Conservation (phyloP, 2,113 vertebrate genomes). For the Leptodactylus fuscus region DNA sequence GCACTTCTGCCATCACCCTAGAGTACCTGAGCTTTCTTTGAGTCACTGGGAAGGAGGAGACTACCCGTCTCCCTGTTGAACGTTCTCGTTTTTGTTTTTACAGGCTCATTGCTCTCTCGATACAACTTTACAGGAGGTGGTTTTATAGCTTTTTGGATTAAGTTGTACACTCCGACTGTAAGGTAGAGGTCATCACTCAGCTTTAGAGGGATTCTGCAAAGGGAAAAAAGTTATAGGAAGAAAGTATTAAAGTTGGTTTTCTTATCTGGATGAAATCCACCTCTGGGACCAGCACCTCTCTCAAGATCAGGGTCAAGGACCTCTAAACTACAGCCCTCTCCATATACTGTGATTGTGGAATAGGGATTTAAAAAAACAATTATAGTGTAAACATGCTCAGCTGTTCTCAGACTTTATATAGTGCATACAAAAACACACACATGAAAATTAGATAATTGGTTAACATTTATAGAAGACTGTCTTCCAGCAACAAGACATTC, state of each 20-base stretch:
- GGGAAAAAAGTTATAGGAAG: background rate
- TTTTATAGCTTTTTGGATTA: slow-evolving; percentile 78
- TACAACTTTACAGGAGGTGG: slow-evolving; percentile 82
- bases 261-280: too few species aligned
- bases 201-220: slow-evolving; percentile 81
- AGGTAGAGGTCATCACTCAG: slow-evolving; percentile 79
- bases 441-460: too few species aligned
- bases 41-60: slow-evolving; percentile 91
- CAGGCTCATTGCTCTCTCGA: slow-evolving; percentile 88
- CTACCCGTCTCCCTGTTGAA: slow-evolving; percentile 91
- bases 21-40: slow-evolving; percentile 90
- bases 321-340: too few species aligned
- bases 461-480: too few species aligned
- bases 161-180: slow-evolving; percentile 84
- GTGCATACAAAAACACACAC: too few species aligned
- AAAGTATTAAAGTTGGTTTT: background rate
- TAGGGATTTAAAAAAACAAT: too few species aligned
- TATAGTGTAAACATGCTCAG: too few species aligned
- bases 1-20: background rate
- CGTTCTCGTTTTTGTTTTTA: slow-evolving; percentile 89
- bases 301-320: too few species aligned
- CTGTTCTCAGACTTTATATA: too few species aligned
- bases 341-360: too few species aligned
- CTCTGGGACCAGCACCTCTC: too few species aligned
- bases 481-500: too few species aligned